Percentiles rank a stretch among this genome's conserved stretches.
Evolutionary conservation across 2,888 invertebrate genomes (phyloP).

Genomic region (Tetanocera ferruginea): DNA sequence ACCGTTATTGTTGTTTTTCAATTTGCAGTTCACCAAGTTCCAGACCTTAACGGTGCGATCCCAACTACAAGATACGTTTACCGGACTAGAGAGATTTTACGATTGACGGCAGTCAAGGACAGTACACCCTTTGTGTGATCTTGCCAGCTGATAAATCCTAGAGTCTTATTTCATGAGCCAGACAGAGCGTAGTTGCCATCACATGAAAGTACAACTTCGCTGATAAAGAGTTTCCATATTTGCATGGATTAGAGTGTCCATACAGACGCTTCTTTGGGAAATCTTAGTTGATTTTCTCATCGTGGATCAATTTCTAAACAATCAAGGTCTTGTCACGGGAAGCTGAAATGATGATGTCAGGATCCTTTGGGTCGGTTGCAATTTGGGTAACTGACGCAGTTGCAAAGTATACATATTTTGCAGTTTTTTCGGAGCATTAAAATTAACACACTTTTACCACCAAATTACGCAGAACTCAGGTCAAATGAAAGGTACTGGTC

Average conservation of each 20-base stretch:
- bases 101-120: constrained; percentile 99
- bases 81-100: constrained; percentile 98
- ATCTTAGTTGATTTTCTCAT: constrained; percentile 96
- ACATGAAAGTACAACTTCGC: constrained; percentile 98
- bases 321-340: constrained; percentile 97
- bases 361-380: constrained; percentile 98
- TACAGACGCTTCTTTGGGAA: constrained; percentile 95
- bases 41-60: constrained; percentile 98
- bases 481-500: too few relatives aligned
- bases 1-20: constrained; percentile 98
- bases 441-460: constrained; percentile 50
- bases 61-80: constrained; percentile 99
- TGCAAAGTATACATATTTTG: constrained; percentile 86
- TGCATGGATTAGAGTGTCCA: constrained; percentile 97
- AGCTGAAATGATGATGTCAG: constrained; percentile 97
- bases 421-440: constrained; percentile 65
- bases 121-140: constrained; percentile 99
- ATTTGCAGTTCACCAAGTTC: constrained; percentile 98
- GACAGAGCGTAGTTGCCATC: constrained; percentile 99
- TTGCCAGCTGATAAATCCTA: constrained; percentile 99
- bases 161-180: constrained; percentile 99
- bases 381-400: constrained; percentile 99
- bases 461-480: too few relatives aligned
- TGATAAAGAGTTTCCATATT: constrained; percentile 99
- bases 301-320: constrained; percentile 97